Evolutionary conservation across 2,888 invertebrate species (phyloP).

Genomic region (Yponomeuta plumbellus): DNA sequence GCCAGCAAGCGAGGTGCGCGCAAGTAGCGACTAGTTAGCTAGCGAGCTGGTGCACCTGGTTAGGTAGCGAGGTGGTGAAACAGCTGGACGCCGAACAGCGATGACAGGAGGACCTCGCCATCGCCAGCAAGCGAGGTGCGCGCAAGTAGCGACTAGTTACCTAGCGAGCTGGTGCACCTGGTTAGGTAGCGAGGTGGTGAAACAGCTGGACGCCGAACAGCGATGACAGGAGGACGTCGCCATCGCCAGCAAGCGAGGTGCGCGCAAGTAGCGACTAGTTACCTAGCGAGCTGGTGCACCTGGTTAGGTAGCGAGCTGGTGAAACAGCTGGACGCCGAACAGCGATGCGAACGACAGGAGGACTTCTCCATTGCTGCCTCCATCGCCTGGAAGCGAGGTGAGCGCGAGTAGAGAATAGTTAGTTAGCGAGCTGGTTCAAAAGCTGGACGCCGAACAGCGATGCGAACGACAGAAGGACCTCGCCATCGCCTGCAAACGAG

Average conservation of each 20-base stretch:
- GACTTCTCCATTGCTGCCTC: constrained; percentile 85
- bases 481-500: constrained; percentile 81
- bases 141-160: constrained; percentile 35
- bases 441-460: constrained; percentile 89
- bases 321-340: constrained; percentile 83
- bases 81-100: constrained; percentile 87
- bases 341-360: constrained; percentile 89
- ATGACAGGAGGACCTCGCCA: constrained; percentile 89
- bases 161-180: background rate
- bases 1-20: constrained; percentile 76
- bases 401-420: background rate
- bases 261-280: background rate
- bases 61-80: constrained; percentile 85
- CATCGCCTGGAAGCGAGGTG: constrained; percentile 80
- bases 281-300: background rate
- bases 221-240: constrained; percentile 88
- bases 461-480: constrained; percentile 87
- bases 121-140: constrained; percentile 79
- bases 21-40: constrained; percentile 38
- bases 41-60: constrained; percentile 81
- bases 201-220: constrained; percentile 85
- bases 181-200: constrained; percentile 49
- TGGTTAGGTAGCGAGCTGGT: constrained; percentile 50
- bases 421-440: constrained; percentile 43
- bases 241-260: constrained; percentile 80